Evolutionary conservation across 2,888 invertebrate species (phyloP).

Genomic region (Parelbella ahira): DNA sequence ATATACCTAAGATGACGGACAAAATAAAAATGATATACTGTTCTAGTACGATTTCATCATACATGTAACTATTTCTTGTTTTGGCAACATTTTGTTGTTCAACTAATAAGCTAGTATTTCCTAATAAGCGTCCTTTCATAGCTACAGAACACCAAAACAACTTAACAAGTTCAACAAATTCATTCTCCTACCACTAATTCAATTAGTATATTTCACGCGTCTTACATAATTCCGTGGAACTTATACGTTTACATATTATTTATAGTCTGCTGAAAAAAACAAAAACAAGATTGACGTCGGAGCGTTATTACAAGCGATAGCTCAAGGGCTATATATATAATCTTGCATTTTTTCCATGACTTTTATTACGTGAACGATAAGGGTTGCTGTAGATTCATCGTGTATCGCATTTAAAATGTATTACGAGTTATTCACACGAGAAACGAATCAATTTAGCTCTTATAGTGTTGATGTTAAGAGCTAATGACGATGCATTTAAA

Average conservation of each 20-base stretch:
- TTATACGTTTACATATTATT: no score
- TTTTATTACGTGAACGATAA: slow-evolving; percentile 19
- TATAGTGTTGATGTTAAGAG: background rate
- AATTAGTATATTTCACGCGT: slow-evolving; percentile 19
- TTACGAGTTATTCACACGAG: background rate
- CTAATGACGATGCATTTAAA: background rate
- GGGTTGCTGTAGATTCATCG: slow-evolving; percentile 2
- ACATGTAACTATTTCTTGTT: no score
- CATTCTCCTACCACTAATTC: slow-evolving; percentile 14
- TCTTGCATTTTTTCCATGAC: slow-evolving; percentile 5
- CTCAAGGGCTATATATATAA: background rate
- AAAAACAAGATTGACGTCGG: slow-evolving; percentile 23
- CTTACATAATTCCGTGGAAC: background rate
- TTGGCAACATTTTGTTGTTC: no score
- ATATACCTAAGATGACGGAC: no score
- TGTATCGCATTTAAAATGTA: slow-evolving; percentile 1
- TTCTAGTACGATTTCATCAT: no score
- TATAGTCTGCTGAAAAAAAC: no score
- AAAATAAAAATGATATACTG: no score
- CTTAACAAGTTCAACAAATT: no score
- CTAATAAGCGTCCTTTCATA: no score
- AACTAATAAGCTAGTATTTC: no score
- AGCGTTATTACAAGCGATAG: slow-evolving; percentile 2
- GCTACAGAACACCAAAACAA: no score
- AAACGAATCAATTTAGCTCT: slow-evolving; percentile 1